These are phyloP conservation scores for Coregonus clupeaformis DNA, from an alignment of 2,113 vertebrate species.

Conservation along the genomic window DNA sequence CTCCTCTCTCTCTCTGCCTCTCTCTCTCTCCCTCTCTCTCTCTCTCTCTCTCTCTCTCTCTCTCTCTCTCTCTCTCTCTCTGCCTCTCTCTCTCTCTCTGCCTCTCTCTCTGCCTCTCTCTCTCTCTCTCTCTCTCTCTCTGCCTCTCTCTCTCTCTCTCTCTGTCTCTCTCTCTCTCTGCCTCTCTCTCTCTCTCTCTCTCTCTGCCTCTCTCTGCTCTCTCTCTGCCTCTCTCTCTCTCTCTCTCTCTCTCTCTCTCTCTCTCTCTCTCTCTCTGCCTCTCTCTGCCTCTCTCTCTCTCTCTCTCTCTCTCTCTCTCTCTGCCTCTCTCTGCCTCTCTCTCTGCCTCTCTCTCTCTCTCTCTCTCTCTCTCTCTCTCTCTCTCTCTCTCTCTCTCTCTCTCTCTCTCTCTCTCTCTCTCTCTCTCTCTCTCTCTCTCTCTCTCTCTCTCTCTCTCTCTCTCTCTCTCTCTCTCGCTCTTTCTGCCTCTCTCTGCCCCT, in stretches of 20 bases:
- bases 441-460: background rate
- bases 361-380: slow-evolving; percentile 43
- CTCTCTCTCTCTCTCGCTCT: background rate
- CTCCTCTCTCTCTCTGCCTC: slow-evolving; percentile 42
- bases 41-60: background rate
- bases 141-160: no score
- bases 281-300: background rate
- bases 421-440: slow-evolving; percentile 5
- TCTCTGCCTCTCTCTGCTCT: no score
- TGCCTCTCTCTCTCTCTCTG: slow-evolving; percentile 17
- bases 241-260: background rate
- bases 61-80: slow-evolving; percentile 16
- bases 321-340: slow-evolving; percentile 23
- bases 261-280: no score
- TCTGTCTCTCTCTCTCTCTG: no score
- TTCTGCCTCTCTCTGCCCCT: slow-evolving; percentile 23
- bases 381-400: slow-evolving; percentile 19
- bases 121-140: no score
- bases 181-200: no score
- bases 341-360: background rate
- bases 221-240: background rate
- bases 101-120: slow-evolving; percentile 29
- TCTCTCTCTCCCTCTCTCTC: background rate
- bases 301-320: slow-evolving; percentile 5
- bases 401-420: background rate